A percentile compares a stretch with the other conserved stretches of the same genome.
Conservation (phyloP, 2,113 vertebrate species). For the Phycodurus eques region DNA sequence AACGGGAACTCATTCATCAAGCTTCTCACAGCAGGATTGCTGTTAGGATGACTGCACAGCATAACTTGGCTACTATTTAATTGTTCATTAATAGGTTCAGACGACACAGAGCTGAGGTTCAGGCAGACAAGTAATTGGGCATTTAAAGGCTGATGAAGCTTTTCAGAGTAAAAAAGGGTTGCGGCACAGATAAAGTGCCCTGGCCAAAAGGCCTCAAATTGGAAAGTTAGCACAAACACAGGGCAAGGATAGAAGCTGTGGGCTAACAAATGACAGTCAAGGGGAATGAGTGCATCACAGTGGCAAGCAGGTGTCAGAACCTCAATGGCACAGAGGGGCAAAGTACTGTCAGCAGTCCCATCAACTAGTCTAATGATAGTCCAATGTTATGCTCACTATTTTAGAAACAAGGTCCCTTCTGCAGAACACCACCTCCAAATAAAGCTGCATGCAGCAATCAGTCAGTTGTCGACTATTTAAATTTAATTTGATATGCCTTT, state of each 20-base stretch:
- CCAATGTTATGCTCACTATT: slow-evolving; percentile 30
- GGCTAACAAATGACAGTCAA: slow-evolving; percentile 30
- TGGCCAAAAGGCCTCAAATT: slow-evolving; percentile 35
- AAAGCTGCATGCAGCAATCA: neutral
- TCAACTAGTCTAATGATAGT: slow-evolving; percentile 37
- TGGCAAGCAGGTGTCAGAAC: slow-evolving; percentile 44
- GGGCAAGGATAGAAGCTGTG: slow-evolving; percentile 29
- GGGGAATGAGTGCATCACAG: slow-evolving; percentile 27
- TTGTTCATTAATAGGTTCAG: slow-evolving; percentile 21
- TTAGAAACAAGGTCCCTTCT: neutral
- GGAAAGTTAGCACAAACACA: slow-evolving; percentile 46
- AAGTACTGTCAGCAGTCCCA: slow-evolving; percentile 54
- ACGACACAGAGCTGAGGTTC: slow-evolving; percentile 8
- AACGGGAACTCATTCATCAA: slow-evolving; percentile 40
- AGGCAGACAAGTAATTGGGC: neutral
- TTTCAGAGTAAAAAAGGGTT: slow-evolving; percentile 41
- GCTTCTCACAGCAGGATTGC: slow-evolving; percentile 28
- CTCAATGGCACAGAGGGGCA: slow-evolving; percentile 44
- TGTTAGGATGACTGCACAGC: slow-evolving; percentile 13
- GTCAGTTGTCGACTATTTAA: neutral
- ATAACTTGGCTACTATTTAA: slow-evolving; percentile 8
- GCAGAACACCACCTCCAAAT: slow-evolving; percentile 1
- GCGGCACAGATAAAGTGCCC: slow-evolving; percentile 34
- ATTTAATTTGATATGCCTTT: neutral
- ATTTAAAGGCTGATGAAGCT: slow-evolving; percentile 19